Evolutionary conservation across 2,797 vertebrate genomes (phyloP), one percentile per base, ranked within the genome.

Genomic region (Pterois miles): DNA sequence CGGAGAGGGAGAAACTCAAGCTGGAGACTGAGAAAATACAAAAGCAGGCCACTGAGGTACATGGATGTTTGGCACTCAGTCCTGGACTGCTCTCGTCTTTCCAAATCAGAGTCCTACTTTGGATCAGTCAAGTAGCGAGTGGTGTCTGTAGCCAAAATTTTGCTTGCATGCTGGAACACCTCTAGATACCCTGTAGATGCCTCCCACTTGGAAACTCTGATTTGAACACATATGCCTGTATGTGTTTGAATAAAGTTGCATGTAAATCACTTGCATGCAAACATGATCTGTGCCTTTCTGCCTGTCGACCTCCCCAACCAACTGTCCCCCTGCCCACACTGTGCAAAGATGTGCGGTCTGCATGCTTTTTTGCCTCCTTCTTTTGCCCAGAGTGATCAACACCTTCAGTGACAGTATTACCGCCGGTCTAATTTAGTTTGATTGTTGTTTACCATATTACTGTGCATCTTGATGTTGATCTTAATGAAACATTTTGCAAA

Each of bases 41-140:
- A 96, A 98, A 96, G 94, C 96, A 98, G 94, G 95, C 96, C 90
- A 91, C 95, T 82, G 97, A 99, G 98, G 98, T 99, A 99, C 95
- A 96, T 95, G 80, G 86, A 81, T 29, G 76, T 85, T 82, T 80
- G 78, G 78, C 76, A 56, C 70, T 87, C 89, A 73, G 33, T 83
- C 68, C 67, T 88, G 89, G 91, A 87, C 72, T 83, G 23, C 34
- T 86, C 72, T 84, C 60, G 1, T 70, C 77, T 89, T 90, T 91
- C 63, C 87, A 89, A 88, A 91, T 88, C 80, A 82, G 68, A 84
- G 62, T 81, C 74, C 38, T 68, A 53, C 5, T 31, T 65, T 83
- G 79, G 83, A 91, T 60, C 34, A 83, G 68, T 87, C 79, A 71
- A 78, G 66, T 86, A 75, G 84, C 76, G 79, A 18, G 59, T 40